Base-by-base conservation (phyloP, 1,140 invertebrate species). In the Magallana gigas region DNA sequence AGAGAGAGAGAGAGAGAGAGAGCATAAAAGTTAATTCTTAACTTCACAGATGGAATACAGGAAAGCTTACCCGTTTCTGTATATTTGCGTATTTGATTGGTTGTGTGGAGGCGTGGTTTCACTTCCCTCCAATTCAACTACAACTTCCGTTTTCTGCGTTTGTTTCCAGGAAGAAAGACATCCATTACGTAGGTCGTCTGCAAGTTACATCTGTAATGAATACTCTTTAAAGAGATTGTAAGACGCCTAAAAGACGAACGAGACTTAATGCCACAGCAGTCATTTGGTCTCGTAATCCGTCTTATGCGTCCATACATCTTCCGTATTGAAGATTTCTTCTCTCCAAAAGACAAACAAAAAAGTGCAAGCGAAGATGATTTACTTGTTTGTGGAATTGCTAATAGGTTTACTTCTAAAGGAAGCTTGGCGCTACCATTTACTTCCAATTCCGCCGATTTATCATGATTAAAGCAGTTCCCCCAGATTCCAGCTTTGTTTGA, bases 381-480 rank as follows among this genome's bases (percentile, higher is more conserved):
- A 76, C 68, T 76, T 76, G 68, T 76, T 76, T 76, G 18, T 76
- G 23, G 23, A 29, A 76, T 76, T 3, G 23, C 68, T 76, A 76
- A 76, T 76, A 76, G 68, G 68, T 18, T 76, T 76, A 12, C 68
- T 76, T 76, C 68, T 76, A 36, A 76, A 76, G 68, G 18, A 76
- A 36, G 23, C 68, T 23, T 29, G 68, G 23, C 18, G 68, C 68
- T 29, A 29, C 68, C 68, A 76, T 76, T 36, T 76, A 76, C 18
- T 76, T 36, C 18, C 23, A 76, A 76, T 29, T 76, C 68, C 68
- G 68, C 12, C 68, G 23, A 76, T 76, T 76, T 76, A 76, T 76
- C 68, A 76, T 29, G 18, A 76, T 76, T 76, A 76, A 76, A 76
- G 68, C 23, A 76, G 68, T 29, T 29, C 8, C 36, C 8, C 29